Base-by-base conservation (phyloP, 2,888 invertebrate species). In the Yponomeuta cagnagella region DNA sequence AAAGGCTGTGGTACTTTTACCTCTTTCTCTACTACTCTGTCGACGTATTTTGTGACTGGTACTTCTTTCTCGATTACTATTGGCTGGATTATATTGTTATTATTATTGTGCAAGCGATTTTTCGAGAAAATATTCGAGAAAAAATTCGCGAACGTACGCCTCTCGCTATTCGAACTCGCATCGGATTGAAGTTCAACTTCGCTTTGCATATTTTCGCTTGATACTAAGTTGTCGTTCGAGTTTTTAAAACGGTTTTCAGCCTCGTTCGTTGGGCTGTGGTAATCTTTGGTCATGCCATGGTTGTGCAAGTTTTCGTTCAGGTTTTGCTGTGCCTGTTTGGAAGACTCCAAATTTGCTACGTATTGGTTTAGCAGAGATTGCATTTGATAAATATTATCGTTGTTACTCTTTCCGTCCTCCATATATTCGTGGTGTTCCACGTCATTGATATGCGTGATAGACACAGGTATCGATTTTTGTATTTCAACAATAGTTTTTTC, bases 391-490 rank as follows among this genome's bases (percentile, higher is more conserved):
- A 58, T 58, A 73, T 84, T 82, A 65, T 85, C 80, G 73, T 83
- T 86, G 72, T 33, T 33, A 30, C 82, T 83, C 76, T 87, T 85
- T 2, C 87, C 89, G 78, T 88, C 86, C 12, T 89, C 90, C 72
- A 90, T 76, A 71, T 70, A 48, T 58, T 90, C 85, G 23, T 91
- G 90, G 8, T 87, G 83, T 80, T 91, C 90, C 0, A 92, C 87
- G 52, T 89, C 90, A 73, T 92, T 91, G 52, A 91, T 90, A 72
- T 92, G 90, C 43, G 88, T 92, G 63, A 90, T 89, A 69, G 93
- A 93, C 72, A 93, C 82, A 0, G 94, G 94, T 30, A 95, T 85
- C 0, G 95, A 95, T 80, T 95, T 90, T 77, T 95, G 95, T 4
- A 95, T 84, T 85, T 95, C 95, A 1, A 95, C 94, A 58, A 91